Conservation (phyloP, 2,888 invertebrate species). For the Luperina testacea region DNA sequence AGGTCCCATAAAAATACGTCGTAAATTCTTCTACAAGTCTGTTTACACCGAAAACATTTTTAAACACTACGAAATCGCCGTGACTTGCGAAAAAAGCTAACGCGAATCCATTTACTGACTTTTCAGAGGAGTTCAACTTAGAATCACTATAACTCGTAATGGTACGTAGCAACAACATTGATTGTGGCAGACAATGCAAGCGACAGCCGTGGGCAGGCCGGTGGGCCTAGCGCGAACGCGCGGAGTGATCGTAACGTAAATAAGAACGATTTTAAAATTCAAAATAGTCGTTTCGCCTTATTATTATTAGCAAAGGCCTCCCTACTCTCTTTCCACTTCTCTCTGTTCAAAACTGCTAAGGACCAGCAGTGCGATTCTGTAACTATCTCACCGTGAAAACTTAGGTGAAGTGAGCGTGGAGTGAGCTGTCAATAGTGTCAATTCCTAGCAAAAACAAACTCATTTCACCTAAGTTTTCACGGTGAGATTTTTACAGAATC, state of each 20-base stretch:
- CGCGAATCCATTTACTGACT: neutral
- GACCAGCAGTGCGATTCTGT: too few relatives aligned
- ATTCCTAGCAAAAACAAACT: too few relatives aligned
- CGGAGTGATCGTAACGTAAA: neutral
- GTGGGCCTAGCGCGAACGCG: neutral
- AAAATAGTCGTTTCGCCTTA: neutral
- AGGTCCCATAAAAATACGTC: conserved; percentile 8
- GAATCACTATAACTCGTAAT: neutral
- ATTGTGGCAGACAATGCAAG: conserved; percentile 30
- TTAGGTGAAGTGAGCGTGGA: too few relatives aligned
- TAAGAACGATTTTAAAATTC: neutral
- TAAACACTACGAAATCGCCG: neutral
- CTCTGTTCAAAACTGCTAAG: too few relatives aligned
- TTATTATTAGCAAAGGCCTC: too few relatives aligned
- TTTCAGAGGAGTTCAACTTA: neutral
- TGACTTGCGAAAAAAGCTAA: neutral
- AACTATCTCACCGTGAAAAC: too few relatives aligned
- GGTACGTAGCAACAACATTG: conserved; percentile 13
- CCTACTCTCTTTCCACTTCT: too few relatives aligned
- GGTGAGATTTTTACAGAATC: too few relatives aligned
- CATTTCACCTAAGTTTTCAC: too few relatives aligned
- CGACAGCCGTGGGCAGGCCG: conserved; percentile 2
- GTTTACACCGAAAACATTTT: neutral
- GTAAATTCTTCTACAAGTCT: conserved; percentile 13
- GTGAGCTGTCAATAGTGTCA: too few relatives aligned